Percentiles rank a stretch among this genome's conserved stretches.
Evolutionary conservation across 2,888 invertebrate species (phyloP).

Genomic region (Leucania comma): DNA sequence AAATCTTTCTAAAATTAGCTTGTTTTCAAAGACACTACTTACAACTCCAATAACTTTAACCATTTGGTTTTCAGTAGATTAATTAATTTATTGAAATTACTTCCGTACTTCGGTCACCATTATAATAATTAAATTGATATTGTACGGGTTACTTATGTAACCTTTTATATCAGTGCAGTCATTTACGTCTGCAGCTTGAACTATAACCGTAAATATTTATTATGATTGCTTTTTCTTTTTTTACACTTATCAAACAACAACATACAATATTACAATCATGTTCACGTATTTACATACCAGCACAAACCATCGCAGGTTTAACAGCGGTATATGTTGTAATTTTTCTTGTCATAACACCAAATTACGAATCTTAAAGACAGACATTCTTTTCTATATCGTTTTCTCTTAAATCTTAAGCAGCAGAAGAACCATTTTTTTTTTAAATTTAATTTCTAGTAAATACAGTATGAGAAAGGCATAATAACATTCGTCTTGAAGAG

Average conservation of each 20-base stretch:
- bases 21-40: background rate
- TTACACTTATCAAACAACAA: no score
- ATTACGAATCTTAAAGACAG: background rate
- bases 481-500: no score
- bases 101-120: slow-evolving; percentile 13
- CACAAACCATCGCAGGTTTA: no score
- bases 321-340: no score
- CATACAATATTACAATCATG: no score
- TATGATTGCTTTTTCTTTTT: no score
- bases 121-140: background rate
- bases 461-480: no score
- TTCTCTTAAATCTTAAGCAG: no score
- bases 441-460: no score
- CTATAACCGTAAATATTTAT: slow-evolving; percentile 20
- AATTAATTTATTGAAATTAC: slow-evolving; percentile 1
- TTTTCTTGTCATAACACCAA: background rate
- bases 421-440: no score
- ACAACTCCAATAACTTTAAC: background rate
- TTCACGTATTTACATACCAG: no score
- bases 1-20: background rate
- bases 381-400: no score
- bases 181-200: slow-evolving; percentile 9
- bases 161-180: slow-evolving; percentile 17
- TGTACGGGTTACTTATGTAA: slow-evolving; percentile 8
- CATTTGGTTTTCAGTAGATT: slow-evolving; percentile 6